phyloP scores from a whole-genome alignment of 2,797 vertebrate species.

The Manis pentadactyla region DNA sequence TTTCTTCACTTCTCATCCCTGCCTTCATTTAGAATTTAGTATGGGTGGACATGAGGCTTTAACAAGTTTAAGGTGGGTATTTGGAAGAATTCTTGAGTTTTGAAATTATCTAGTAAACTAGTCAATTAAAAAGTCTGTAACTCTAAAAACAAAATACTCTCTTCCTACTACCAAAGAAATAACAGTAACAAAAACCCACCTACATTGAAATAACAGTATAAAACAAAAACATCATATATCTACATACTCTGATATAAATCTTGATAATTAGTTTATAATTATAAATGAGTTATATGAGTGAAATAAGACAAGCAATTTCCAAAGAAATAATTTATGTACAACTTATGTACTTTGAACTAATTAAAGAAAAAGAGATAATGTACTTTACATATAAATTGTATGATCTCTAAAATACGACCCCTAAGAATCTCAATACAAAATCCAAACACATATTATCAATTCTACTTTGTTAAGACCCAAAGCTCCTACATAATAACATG shows the following conservation, averaged over 20 bases:
- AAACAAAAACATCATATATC: slow-evolving; percentile 24
- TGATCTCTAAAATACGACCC: slow-evolving; percentile 31
- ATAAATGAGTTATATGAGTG: slow-evolving; percentile 39
- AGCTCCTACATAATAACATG: slow-evolving; percentile 77
- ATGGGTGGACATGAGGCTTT: neutral
- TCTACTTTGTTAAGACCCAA: slow-evolving; percentile 73
- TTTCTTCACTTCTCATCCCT: neutral
- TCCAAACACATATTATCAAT: slow-evolving; percentile 72
- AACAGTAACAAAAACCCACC: neutral
- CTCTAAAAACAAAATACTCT: slow-evolving; percentile 30
- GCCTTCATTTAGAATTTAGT: neutral
- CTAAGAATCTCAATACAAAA: slow-evolving; percentile 59
- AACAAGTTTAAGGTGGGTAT: slow-evolving; percentile 28
- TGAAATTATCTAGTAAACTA: slow-evolving; percentile 38
- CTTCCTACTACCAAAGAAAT: slow-evolving; percentile 20
- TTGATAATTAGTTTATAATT: slow-evolving; percentile 32
- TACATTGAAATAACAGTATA: slow-evolving; percentile 26
- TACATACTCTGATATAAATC: slow-evolving; percentile 6
- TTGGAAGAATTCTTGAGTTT: slow-evolving; percentile 38
- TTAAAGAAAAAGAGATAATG: neutral
- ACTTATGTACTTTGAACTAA: neutral
- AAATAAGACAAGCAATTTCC: slow-evolving; percentile 32
- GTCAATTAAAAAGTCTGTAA: slow-evolving; percentile 40
- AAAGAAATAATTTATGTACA: neutral
- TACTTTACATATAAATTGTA: slow-evolving; percentile 50